Percentiles rank a stretch among this genome's conserved stretches.
Evolutionary conservation across 2,113 vertebrate species (phyloP).

Genomic region (Leucopsar rothschildi): DNA sequence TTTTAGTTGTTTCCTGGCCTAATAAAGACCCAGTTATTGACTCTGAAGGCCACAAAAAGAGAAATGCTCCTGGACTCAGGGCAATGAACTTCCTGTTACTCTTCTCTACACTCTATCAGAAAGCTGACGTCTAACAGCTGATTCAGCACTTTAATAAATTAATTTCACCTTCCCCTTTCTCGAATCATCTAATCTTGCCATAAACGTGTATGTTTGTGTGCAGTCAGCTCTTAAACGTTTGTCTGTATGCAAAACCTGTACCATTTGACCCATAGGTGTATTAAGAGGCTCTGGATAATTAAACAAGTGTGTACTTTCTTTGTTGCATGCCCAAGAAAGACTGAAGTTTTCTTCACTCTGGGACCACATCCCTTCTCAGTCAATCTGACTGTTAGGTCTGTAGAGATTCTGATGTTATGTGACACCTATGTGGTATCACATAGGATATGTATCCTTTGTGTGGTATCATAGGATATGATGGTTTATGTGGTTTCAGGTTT

Average conservation of each 20-base stretch:
- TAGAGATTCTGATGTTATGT: not conserved
- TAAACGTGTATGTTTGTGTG: not conserved
- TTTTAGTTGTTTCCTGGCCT: not conserved
- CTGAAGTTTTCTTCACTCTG: not conserved
- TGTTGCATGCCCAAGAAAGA: not conserved
- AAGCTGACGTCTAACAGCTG: not conserved
- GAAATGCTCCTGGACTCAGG: not conserved
- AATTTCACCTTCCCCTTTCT: not conserved
- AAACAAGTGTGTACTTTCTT: not conserved
- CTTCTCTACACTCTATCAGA: not conserved
- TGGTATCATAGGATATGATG: not conserved
- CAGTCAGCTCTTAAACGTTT: not conserved
- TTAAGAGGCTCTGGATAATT: not conserved
- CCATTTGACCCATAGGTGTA: not conserved
- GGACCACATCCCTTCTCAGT: not conserved
- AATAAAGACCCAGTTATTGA: not conserved
- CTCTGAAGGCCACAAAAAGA: not conserved
- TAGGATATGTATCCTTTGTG: too few relatives aligned
- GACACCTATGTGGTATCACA: not conserved
- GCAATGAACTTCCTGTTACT: not conserved
- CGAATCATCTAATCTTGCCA: not conserved
- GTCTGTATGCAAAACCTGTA: not conserved
- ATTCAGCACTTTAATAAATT: not conserved
- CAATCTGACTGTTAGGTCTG: not conserved
- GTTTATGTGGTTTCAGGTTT: not conserved